A percentile compares a stretch with the other conserved stretches of the same genome.
Conservation (phyloP, 2,888 invertebrate genomes). For the Oxyteleia sp. region DNA sequence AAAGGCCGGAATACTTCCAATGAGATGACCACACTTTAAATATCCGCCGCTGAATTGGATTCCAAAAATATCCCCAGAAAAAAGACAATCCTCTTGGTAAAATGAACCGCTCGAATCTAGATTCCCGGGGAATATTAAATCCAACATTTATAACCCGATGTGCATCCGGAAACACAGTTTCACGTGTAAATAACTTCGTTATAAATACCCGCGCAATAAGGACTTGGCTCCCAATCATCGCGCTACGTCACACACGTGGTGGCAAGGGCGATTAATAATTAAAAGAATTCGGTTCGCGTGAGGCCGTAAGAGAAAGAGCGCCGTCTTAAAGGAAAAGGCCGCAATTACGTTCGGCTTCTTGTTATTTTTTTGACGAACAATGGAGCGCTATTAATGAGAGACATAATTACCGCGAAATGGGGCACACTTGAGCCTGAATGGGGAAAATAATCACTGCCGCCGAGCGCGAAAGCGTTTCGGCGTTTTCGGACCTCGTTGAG, state of each 20-base stretch:
- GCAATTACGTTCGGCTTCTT: slow-evolving; percentile 76
- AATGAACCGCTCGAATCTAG: no score
- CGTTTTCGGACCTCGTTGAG: slow-evolving; percentile 78
- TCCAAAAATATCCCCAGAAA: no score
- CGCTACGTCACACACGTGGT: slow-evolving; percentile 43
- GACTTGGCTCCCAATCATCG: slow-evolving; percentile 59
- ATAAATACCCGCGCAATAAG: slow-evolving; percentile 59
- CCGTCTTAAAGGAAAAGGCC: slow-evolving; percentile 49
- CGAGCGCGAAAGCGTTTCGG: slow-evolving; percentile 67
- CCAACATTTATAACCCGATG: slow-evolving; percentile 31
- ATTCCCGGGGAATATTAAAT: slow-evolving; percentile 1
- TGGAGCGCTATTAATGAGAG: slow-evolving; percentile 85
- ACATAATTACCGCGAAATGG: slow-evolving; percentile 84
- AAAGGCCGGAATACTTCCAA: no score
- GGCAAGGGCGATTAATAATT: slow-evolving; percentile 58
- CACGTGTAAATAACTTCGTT: slow-evolving; percentile 59
- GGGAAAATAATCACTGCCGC: slow-evolving; percentile 29
- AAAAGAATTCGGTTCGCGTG: slow-evolving; percentile 12
- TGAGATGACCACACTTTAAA: no score
- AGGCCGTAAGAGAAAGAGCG: not conserved
- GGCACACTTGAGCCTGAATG: slow-evolving; percentile 65
- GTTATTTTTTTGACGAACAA: slow-evolving; percentile 76
- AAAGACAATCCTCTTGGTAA: not conserved
- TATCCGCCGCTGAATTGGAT: no score
- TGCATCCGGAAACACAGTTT: slow-evolving; percentile 40